Evolutionary conservation across 2,888 invertebrate genomes (phyloP).

Genomic region (Nebria brevicollis): DNA sequence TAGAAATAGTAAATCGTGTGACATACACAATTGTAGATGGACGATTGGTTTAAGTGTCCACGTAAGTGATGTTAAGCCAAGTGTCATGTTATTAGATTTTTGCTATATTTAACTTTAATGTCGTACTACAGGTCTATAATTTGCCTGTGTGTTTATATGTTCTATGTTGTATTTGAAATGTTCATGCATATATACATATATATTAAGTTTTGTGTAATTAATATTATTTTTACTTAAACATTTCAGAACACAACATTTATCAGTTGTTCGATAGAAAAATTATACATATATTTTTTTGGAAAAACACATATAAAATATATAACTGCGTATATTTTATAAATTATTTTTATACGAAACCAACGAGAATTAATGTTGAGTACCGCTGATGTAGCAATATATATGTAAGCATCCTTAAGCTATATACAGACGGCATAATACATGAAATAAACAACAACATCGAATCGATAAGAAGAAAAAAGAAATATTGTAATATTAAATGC

Average conservation of each 20-base stretch:
- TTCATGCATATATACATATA: background rate
- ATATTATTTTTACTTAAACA: background rate
- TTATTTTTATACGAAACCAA: background rate
- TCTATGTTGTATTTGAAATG: background rate
- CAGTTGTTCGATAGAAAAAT: background rate
- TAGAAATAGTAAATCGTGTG: background rate
- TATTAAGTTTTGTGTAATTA: background rate
- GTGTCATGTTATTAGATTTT: slow-evolving; percentile 29
- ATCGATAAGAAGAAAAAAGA: slow-evolving; percentile 18
- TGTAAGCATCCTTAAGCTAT: background rate
- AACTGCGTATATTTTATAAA: too few relatives aligned
- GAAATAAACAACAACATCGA: slow-evolving; percentile 6
- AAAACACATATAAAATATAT: too few relatives aligned
- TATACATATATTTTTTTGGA: background rate
- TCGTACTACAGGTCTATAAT: slow-evolving; percentile 3
- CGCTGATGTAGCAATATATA: background rate
- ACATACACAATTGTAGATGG: background rate
- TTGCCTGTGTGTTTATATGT: background rate
- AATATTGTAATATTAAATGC: slow-evolving; percentile 36
- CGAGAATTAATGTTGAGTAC: background rate
- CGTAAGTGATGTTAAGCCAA: slow-evolving; percentile 22
- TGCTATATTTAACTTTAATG: slow-evolving; percentile 31
- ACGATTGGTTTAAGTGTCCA: slow-evolving; percentile 8
- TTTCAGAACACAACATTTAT: background rate
- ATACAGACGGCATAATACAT: slow-evolving; percentile 40